phyloP scores from a whole-genome alignment of 2,797 vertebrate species.

The Vespertilio murinus region DNA sequence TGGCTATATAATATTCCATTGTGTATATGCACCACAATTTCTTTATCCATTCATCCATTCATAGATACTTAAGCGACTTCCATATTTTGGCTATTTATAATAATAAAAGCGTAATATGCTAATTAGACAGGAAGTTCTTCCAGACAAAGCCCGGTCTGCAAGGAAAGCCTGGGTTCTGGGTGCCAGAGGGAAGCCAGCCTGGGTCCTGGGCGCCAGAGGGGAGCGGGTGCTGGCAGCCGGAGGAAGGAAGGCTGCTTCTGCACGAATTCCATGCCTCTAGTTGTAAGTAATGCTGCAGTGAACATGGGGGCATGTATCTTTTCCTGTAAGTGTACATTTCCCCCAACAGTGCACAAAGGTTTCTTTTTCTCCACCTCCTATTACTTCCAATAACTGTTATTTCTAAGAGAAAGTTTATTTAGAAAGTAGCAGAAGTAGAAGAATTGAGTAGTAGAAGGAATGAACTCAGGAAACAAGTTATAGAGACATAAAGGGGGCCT shows the following conservation, averaged over 20 bases:
- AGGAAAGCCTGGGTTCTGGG: too few relatives aligned
- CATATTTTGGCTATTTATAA: not conserved
- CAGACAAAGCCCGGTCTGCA: too few relatives aligned
- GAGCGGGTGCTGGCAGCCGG: too few relatives aligned
- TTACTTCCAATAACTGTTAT: not conserved
- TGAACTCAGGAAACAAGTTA: not conserved
- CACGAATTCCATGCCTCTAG: too few relatives aligned
- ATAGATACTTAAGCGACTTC: not conserved
- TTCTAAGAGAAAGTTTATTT: not conserved
- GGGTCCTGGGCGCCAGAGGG: too few relatives aligned
- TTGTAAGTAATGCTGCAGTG: not conserved
- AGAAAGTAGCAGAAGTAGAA: not conserved
- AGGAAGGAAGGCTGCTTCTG: too few relatives aligned
- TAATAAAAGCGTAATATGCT: too few relatives aligned
- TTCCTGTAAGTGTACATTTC: not conserved
- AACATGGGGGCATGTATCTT: not conserved
- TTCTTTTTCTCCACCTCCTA: not conserved
- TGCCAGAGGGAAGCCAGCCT: too few relatives aligned
- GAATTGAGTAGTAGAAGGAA: not conserved
- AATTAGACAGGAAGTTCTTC: too few relatives aligned
- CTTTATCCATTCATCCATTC: not conserved
- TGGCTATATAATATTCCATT: not conserved
- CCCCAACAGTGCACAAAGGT: not conserved
- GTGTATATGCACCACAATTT: not conserved
- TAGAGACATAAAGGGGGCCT: not conserved